These are phyloP conservation scores for Clarias platycephalus DNA, from an alignment of 2,797 vertebrate genomes.

Conservation along the genomic window DNA sequence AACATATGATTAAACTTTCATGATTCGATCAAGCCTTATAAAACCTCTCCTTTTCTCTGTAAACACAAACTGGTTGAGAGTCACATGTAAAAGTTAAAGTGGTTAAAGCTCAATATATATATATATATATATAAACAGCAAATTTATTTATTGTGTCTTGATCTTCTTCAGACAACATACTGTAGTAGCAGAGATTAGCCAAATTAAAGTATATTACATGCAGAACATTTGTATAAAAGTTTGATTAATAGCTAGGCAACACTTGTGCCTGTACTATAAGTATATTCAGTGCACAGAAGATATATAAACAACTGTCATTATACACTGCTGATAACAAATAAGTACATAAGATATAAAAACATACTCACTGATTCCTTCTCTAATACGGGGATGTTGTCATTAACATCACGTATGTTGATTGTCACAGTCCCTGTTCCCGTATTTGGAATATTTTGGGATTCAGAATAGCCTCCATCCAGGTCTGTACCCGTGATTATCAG, in stretches of 20 bases:
- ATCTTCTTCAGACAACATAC: background rate
- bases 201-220: background rate
- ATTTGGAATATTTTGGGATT: background rate
- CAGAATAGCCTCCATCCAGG: slow-evolving; percentile 53
- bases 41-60: too few species aligned
- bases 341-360: background rate
- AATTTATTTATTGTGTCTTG: background rate
- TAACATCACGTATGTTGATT: slow-evolving; percentile 85
- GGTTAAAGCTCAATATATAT: too few species aligned
- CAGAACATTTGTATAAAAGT: background rate
- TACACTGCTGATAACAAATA: background rate
- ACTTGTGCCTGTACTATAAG: background rate
- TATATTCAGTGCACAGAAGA: background rate
- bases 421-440: slow-evolving; percentile 68
- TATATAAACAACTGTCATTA: background rate
- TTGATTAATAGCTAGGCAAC: background rate
- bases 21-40: too few species aligned
- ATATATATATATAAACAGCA: background rate
- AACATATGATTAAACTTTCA: too few species aligned
- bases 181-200: background rate
- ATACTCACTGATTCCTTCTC: slow-evolving; percentile 67
- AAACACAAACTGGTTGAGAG: background rate
- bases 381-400: slow-evolving; percentile 87
- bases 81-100: background rate
- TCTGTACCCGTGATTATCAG: slow-evolving; percentile 80